Evolutionary conservation across 2,888 invertebrate genomes (phyloP).

Genomic region (Chrysomela aeneicollis): DNA sequence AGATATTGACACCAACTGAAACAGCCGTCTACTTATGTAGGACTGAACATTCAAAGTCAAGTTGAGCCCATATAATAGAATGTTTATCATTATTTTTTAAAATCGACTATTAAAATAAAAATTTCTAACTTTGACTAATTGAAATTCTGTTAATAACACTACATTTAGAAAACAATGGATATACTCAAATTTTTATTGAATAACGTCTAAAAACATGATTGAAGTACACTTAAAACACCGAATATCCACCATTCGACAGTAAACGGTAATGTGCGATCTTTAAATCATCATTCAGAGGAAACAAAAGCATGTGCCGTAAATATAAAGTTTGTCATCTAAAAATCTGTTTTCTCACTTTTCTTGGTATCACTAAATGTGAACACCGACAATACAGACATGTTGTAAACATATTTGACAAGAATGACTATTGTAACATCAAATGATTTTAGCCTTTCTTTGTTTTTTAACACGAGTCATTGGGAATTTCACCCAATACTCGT

Average conservation of each 20-base stretch:
- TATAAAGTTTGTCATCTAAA: not conserved
- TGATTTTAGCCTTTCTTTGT: no score
- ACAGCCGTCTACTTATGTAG: constrained; percentile 17
- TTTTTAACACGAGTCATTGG: no score
- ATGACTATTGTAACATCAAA: no score
- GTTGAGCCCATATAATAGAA: not conserved
- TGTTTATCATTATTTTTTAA: constrained; percentile 14
- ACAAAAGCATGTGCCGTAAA: not conserved
- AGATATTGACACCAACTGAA: constrained; percentile 17
- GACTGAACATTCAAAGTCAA: constrained; percentile 3
- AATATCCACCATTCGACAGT: constrained; percentile 8
- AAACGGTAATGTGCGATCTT: constrained; percentile 7
- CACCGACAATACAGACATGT: not conserved
- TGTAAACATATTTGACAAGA: no score
- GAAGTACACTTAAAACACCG: constrained; percentile 24
- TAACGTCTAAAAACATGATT: constrained; percentile 29
- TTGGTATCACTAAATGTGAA: not conserved
- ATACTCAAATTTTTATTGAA: constrained; percentile 20
- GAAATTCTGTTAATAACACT: constrained; percentile 7
- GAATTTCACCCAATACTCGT: no score
- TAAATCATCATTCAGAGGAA: not conserved
- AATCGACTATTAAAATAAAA: constrained; percentile 22
- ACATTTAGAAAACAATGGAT: constrained; percentile 17
- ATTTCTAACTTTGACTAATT: constrained; percentile 20
- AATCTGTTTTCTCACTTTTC: not conserved